Conservation (phyloP, 2,888 invertebrate species). For the Diplazon laetatorius region DNA sequence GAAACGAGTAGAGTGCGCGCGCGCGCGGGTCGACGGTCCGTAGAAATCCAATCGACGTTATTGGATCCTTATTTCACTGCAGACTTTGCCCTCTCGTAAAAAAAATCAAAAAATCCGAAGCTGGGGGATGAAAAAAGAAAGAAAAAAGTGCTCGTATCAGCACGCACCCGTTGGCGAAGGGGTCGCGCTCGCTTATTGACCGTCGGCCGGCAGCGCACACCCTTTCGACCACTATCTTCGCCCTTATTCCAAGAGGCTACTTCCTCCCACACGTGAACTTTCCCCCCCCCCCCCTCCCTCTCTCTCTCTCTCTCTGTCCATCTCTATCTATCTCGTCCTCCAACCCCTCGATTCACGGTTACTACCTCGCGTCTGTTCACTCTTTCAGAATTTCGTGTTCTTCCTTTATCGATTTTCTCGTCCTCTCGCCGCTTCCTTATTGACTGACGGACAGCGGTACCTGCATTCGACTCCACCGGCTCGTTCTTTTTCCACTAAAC, state of each 20-base stretch:
- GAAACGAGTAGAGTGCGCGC: constrained; percentile 23
- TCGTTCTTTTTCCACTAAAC: constrained; percentile 8
- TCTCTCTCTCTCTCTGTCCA: constrained; percentile 51
- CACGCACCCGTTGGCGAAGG: constrained; percentile 71
- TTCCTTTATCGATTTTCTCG: constrained; percentile 33
- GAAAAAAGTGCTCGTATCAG: constrained; percentile 78
- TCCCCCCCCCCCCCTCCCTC: constrained; percentile 27
- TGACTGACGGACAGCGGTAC: constrained; percentile 48
- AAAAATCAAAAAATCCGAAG: constrained; percentile 62
- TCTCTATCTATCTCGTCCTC: background rate
- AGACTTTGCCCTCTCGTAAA: constrained; percentile 77
- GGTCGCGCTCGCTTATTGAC: constrained; percentile 74
- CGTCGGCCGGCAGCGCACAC: constrained; percentile 61
- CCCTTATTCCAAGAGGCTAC: constrained; percentile 38
- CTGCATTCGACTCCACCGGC: constrained; percentile 19
- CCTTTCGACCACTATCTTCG: constrained; percentile 61
- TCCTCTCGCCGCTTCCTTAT: constrained; percentile 44
- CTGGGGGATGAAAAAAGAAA: constrained; percentile 30
- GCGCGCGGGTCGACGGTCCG: constrained; percentile 22
- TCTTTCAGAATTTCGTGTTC: constrained; percentile 48
- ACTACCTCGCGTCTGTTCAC: constrained; percentile 3
- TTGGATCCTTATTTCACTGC: constrained; percentile 77
- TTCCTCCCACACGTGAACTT: constrained; percentile 41
- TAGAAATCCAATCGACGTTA: constrained; percentile 71
- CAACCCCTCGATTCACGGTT: background rate